Conservation (phyloP, 1,140 invertebrate species). For the Chlorops oryzae region DNA sequence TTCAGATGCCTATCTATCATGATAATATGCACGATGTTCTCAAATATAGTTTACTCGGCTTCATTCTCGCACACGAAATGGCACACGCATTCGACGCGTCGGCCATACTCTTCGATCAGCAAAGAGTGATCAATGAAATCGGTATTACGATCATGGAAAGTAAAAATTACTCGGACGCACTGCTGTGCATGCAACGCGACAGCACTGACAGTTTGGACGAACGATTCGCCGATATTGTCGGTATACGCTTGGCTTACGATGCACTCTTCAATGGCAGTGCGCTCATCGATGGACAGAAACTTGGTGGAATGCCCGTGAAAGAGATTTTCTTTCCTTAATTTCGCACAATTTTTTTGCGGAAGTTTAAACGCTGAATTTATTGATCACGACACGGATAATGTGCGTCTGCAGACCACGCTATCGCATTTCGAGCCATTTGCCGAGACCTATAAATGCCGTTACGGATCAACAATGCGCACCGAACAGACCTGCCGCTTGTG, state of each 20-base stretch:
- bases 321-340: slow-evolving; percentile 27
- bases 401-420: slow-evolving; percentile 20
- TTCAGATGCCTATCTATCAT: slow-evolving; percentile 23
- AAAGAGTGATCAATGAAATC: slow-evolving; percentile 10
- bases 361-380: slow-evolving; percentile 5
- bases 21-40: slow-evolving; percentile 22
- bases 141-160: background rate
- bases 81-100: slow-evolving; percentile 22
- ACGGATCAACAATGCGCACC: slow-evolving; percentile 14
- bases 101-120: slow-evolving; percentile 12
- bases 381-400: slow-evolving; percentile 22
- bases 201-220: slow-evolving; percentile 23
- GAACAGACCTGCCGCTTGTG: slow-evolving; percentile 20
- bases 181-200: slow-evolving; percentile 20
- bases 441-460: slow-evolving; percentile 11
- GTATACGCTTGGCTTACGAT: slow-evolving; percentile 25
- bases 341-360: slow-evolving; percentile 31
- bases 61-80: slow-evolving; percentile 29
- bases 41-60: slow-evolving; percentile 28
- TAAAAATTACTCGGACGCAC: background rate
- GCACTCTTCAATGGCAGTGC: slow-evolving; percentile 16
- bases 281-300: background rate
- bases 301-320: slow-evolving; percentile 2
- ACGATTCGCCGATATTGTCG: slow-evolving; percentile 25
- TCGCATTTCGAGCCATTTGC: slow-evolving; percentile 22